Evolutionary conservation across 1,140 invertebrate species (phyloP).

Genomic region (Orchesella cincta): DNA sequence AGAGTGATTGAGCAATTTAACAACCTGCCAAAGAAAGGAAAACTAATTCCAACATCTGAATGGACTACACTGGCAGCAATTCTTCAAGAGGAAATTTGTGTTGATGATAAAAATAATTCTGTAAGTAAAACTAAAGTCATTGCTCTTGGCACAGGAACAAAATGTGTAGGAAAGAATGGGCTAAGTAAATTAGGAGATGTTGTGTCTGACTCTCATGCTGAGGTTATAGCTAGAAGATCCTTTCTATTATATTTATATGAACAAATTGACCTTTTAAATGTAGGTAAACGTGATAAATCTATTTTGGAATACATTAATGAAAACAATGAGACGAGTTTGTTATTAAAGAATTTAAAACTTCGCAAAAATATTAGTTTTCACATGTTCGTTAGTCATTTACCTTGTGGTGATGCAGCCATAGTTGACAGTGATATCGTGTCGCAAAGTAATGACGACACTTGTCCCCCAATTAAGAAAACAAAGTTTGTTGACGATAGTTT

Average conservation of each 20-base stretch:
- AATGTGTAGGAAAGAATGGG: slow-evolving; percentile 78
- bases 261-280: slow-evolving; percentile 59
- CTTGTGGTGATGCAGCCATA: slow-evolving; percentile 94
- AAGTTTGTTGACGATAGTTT: background rate
- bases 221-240: slow-evolving; percentile 78
- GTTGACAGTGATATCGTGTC: slow-evolving; percentile 62
- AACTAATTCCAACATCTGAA: slow-evolving; percentile 68
- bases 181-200: slow-evolving; percentile 69
- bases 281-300: background rate
- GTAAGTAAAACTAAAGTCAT: slow-evolving; percentile 64
- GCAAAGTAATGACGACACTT: slow-evolving; percentile 3
- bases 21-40: slow-evolving; percentile 74
- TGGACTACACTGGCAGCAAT: slow-evolving; percentile 83
- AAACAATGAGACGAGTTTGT: background rate
- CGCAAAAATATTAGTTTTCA: slow-evolving; percentile 67
- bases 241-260: slow-evolving; percentile 77
- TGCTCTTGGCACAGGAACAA: slow-evolving; percentile 83
- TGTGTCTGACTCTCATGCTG: slow-evolving; percentile 88
- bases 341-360: slow-evolving; percentile 11
- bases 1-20: slow-evolving; percentile 66
- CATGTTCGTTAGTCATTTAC: slow-evolving; percentile 82
- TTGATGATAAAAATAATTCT: slow-evolving; percentile 38
- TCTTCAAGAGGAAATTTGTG: slow-evolving; percentile 60
- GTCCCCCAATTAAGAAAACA: slow-evolving; percentile 42
- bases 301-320: background rate